These are phyloP conservation scores for Trissolcus basalis DNA, from an alignment of 1,140 invertebrate species.

Conservation along the genomic window DNA sequence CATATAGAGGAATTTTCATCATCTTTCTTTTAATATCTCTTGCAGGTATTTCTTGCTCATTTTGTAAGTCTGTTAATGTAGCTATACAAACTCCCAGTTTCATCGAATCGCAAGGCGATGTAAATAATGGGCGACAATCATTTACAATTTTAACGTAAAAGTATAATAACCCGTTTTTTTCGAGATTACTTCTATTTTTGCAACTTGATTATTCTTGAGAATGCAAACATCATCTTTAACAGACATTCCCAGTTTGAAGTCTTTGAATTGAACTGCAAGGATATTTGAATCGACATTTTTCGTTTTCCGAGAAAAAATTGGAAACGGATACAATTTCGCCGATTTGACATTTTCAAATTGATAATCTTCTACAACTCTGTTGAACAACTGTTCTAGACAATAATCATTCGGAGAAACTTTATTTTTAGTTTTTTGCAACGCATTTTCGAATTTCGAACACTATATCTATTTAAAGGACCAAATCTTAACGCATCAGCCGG, in stretches of 20 bases:
- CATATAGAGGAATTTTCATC: background rate
- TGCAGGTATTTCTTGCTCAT: background rate
- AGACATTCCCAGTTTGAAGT: background rate
- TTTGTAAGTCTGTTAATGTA: background rate
- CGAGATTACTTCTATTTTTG: background rate
- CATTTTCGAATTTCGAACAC: conserved; percentile 5
- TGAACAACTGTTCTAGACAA: background rate
- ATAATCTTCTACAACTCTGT: conserved; percentile 9
- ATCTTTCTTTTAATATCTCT: background rate
- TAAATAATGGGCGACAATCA: background rate
- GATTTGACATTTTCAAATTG: background rate
- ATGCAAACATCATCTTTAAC: background rate
- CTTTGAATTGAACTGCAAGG: background rate
- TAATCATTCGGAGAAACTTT: background rate
- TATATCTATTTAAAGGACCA: conserved; percentile 5
- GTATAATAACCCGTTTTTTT: background rate
- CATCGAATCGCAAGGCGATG: background rate
- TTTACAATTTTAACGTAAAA: too few relatives aligned
- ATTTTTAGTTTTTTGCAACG: conserved; percentile 8
- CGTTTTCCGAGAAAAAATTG: background rate
- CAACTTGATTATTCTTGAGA: background rate
- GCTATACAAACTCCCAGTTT: background rate
- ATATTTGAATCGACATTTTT: background rate
- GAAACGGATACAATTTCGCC: background rate
- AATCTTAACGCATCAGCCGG: conserved; percentile 5